A percentile compares a stretch with the other conserved stretches of the same genome.
phyloP scores from a whole-genome alignment of 1,140 invertebrate genomes.

The Neodiprion pinetum region DNA sequence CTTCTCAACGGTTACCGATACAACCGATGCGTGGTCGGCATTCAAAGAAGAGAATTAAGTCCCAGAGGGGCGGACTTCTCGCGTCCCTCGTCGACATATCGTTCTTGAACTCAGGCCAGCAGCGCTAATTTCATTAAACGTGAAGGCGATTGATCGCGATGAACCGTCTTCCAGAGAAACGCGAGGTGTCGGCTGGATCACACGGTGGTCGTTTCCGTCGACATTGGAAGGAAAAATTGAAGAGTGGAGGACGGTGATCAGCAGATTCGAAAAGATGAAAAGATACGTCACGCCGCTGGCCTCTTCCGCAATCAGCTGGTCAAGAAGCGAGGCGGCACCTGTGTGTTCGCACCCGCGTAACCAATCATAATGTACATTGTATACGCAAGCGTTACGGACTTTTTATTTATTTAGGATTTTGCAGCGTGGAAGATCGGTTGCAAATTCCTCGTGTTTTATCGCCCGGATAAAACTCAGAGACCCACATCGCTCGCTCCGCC shows the following conservation, averaged over 20 bases:
- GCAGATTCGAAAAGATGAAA: background rate
- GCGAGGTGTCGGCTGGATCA: too few relatives aligned
- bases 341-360: background rate
- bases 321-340: background rate
- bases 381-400: background rate
- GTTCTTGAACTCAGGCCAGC: too few relatives aligned
- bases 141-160: too few relatives aligned
- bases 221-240: background rate
- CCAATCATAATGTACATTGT: background rate
- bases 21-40: too few relatives aligned
- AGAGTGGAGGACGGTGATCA: background rate
- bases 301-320: background rate
- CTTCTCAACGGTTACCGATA: too few relatives aligned
- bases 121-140: too few relatives aligned
- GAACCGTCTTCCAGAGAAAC: too few relatives aligned
- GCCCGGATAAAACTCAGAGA: background rate
- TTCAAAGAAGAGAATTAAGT: too few relatives aligned
- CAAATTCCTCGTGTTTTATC: background rate
- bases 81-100: too few relatives aligned
- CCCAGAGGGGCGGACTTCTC: too few relatives aligned
- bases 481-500: too few relatives aligned
- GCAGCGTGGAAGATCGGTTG: background rate
- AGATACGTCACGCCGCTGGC: background rate
- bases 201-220: background rate
- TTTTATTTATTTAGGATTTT: conserved; percentile 3